Base-by-base conservation (phyloP, 2,113 vertebrate species). In the Catagonus wagneri region DNA sequence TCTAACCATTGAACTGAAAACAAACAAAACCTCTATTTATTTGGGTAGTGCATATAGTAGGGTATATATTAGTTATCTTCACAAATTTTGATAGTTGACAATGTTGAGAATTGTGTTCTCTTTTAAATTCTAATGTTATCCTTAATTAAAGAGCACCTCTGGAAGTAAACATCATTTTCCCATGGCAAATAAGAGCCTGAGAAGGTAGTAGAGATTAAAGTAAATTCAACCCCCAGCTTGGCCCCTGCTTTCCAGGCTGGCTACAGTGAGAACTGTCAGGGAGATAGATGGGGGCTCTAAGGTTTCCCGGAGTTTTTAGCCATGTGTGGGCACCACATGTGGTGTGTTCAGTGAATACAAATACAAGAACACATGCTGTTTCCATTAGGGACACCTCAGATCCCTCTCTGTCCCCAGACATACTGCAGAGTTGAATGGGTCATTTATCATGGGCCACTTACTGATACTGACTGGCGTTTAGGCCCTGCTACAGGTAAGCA, bases 221-320 rank as follows among this genome's bases (percentile, higher is more conserved):
- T 84, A 54, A 78, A 86, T 72, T 72, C 89, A 85, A 29, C 74
- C 93, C 96, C 94, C 58, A 87, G 81, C 61, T 90, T 88, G 94
- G 97, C 95, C 97, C 79, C 96, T 88, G 68, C 81, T 96, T 95
- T 95, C 92, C 97, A 98, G 97, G 89, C 97, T 97, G 98, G 98
- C 98, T 95, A 90, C 97, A 79, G 87, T 97, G 97, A 97, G 96
- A 97, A 94, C 98, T 99, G 99, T 99, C 99, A 98, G 98, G 96
- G 98, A 99, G 98, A 99, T 98, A 98, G 98, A 98, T 99, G 98
- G 98, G 97, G 97, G 97, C 97, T 89, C 97, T 98, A 98, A 98
- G 98, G 98, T 98, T 98, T 98, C 98, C 98, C 98, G 95, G 90
- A 92, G 97, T 93, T 92, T 94, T 61, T 93, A 93, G 58, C 97